A percentile compares a stretch with the other conserved stretches of the same genome.
phyloP scores from a whole-genome alignment of 1,140 invertebrate genomes.

The Maconellicoccus hirsutus region DNA sequence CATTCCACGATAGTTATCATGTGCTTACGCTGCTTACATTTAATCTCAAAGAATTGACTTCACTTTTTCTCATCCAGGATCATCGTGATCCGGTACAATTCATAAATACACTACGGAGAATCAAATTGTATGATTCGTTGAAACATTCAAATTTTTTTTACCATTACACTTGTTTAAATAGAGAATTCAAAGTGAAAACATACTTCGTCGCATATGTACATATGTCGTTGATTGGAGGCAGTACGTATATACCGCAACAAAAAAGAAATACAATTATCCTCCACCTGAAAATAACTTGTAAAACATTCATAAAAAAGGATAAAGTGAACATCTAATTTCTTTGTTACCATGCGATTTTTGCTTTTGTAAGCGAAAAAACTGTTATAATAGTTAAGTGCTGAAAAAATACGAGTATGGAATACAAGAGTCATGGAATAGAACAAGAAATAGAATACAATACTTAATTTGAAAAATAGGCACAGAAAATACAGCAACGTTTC shows the following conservation, averaged over 20 bases:
- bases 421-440: too few relatives aligned
- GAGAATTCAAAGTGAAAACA: background rate
- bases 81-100: background rate
- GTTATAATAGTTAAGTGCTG: too few relatives aligned
- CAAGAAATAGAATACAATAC: too few relatives aligned
- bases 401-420: too few relatives aligned
- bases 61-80: background rate
- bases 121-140: background rate
- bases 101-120: background rate
- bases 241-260: background rate
- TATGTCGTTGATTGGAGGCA: conserved; percentile 3
- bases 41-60: background rate
- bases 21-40: background rate
- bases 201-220: background rate
- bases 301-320: background rate
- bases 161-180: background rate
- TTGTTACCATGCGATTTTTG: background rate
- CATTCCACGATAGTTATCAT: background rate
- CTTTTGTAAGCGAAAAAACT: too few relatives aligned
- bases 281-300: background rate
- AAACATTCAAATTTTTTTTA: background rate
- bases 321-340: background rate
- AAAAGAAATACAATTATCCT: background rate
- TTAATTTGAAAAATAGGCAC: too few relatives aligned
- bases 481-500: too few relatives aligned